Conservation (phyloP, 2,113 vertebrate genomes). For the Synchiropus splendidus region DNA sequence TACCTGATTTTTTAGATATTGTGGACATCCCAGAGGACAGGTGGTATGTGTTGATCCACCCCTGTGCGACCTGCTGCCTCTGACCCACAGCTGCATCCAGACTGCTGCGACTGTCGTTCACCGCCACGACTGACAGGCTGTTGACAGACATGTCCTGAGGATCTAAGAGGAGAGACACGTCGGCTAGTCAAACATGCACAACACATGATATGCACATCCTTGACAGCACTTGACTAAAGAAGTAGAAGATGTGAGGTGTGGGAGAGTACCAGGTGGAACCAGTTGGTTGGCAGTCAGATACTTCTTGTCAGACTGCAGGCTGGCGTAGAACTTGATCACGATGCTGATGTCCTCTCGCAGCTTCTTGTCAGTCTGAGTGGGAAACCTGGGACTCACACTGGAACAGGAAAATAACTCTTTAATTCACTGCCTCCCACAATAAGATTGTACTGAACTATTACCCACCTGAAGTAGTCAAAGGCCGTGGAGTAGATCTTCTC, state of each 20-base stretch:
- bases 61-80: constrained; percentile 84
- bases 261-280: constrained; percentile 75
- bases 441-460: too few relatives aligned
- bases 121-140: constrained; percentile 67
- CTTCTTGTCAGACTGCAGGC: constrained; percentile 94
- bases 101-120: constrained; percentile 75
- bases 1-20: constrained; percentile 96
- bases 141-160: constrained; percentile 81
- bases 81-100: constrained; percentile 84
- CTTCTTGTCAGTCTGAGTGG: constrained; percentile 85
- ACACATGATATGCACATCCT: neutral
- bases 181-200: neutral
- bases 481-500: constrained; percentile 96
- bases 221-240: too few relatives aligned
- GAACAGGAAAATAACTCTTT: constrained; percentile 14
- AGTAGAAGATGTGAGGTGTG: too few relatives aligned
- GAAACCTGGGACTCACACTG: constrained; percentile 82
- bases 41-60: constrained; percentile 97
- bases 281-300: constrained; percentile 88
- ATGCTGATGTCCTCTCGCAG: constrained; percentile 94
- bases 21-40: constrained; percentile 95
- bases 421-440: too few relatives aligned
- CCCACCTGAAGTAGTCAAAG: constrained; percentile 96
- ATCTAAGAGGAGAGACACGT: constrained; percentile 59
- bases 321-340: constrained; percentile 91